phyloP scores from a whole-genome alignment of 2,888 invertebrate genomes.

The Leuctra nigra region DNA sequence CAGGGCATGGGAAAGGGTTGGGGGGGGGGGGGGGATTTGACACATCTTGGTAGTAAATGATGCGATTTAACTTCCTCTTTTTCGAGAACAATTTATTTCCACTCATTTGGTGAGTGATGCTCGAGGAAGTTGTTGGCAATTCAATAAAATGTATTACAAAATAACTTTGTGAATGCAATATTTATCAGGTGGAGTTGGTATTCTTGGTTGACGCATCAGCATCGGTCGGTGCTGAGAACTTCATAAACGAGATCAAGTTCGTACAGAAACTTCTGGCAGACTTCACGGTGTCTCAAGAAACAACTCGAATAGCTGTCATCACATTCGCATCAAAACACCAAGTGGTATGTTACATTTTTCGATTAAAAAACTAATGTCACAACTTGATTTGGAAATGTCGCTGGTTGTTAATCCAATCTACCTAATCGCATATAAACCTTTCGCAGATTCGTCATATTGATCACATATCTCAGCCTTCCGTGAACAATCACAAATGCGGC shows the following conservation, averaged over 20 bases:
- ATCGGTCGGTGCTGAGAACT: constrained; percentile 58
- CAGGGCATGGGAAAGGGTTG: too few species aligned
- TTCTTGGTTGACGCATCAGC: constrained; percentile 65
- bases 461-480: constrained; percentile 48
- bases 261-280: constrained; percentile 58
- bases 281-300: constrained; percentile 55
- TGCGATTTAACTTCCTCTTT: too few species aligned
- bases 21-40: too few species aligned
- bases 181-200: constrained; percentile 49
- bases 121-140: too few species aligned
- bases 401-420: too few species aligned
- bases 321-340: constrained; percentile 55
- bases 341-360: constrained; percentile 47
- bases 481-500: constrained; percentile 55
- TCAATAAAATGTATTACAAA: too few species aligned
- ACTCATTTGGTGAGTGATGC: too few species aligned
- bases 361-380: too few species aligned
- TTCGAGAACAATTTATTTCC: too few species aligned
- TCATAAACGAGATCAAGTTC: constrained; percentile 58
- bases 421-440: too few species aligned
- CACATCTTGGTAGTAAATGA: too few species aligned
- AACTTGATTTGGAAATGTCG: too few species aligned
- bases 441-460: constrained; percentile 47
- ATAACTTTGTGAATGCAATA: constrained; percentile 9
- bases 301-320: constrained; percentile 56